phyloP scores from a whole-genome alignment of 2,888 invertebrate species.

The Oligia fasciuncula region DNA sequence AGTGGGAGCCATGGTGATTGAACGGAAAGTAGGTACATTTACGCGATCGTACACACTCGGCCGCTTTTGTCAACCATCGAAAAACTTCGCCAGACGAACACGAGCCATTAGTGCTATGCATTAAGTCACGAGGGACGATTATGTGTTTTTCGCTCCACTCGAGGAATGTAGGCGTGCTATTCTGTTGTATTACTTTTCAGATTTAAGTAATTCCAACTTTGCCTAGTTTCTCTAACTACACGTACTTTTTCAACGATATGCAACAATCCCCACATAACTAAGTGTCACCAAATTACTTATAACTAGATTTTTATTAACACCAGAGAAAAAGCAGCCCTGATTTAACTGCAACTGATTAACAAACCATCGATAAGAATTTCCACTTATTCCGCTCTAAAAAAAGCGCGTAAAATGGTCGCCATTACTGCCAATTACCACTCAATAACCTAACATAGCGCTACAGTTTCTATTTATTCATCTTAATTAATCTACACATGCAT shows the following conservation, averaged over 20 bases:
- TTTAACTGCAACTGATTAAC: slow-evolving; percentile 30
- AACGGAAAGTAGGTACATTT: too few relatives aligned
- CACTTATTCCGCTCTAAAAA: slow-evolving; percentile 46
- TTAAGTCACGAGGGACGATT: too few relatives aligned
- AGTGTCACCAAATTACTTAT: background rate
- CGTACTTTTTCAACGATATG: background rate
- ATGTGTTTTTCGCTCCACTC: too few relatives aligned
- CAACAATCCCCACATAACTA: background rate
- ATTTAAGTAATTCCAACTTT: too few relatives aligned
- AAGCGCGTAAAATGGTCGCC: slow-evolving; percentile 12
- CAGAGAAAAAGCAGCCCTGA: background rate
- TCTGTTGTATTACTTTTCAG: too few relatives aligned
- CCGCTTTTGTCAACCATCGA: too few relatives aligned
- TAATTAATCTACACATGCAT: slow-evolving; percentile 43
- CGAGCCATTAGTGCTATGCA: too few relatives aligned
- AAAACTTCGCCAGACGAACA: too few relatives aligned
- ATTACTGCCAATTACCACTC: slow-evolving; percentile 42
- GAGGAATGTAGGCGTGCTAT: too few relatives aligned
- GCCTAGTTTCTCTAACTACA: too few relatives aligned
- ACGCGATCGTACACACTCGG: too few relatives aligned
- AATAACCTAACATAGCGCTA: slow-evolving; percentile 23
- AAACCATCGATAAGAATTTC: slow-evolving; percentile 28
- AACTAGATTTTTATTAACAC: background rate
- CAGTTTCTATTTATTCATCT: slow-evolving; percentile 47
- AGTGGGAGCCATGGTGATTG: too few relatives aligned